Base-by-base conservation (phyloP, 2,113 vertebrate species). In the Cyrtonyx montezumae region DNA sequence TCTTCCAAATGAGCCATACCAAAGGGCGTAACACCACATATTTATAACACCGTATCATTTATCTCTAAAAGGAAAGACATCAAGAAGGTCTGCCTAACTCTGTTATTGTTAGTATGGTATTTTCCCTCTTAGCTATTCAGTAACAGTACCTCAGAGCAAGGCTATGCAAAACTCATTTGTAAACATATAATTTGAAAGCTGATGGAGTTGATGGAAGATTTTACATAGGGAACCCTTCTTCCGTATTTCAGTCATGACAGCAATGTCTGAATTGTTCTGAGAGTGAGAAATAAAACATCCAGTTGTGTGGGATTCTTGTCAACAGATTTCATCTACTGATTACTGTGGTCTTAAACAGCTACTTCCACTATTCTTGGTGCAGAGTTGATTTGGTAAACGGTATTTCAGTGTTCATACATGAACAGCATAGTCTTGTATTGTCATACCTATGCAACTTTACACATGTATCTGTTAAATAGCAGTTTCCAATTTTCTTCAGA, bases 121-220 rank as follows among this genome's bases (percentile, higher is more conserved):
- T 93, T 96, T 97, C 77, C 34, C 26, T 37, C 68, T 43, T 30
- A 88, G 36, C 49, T 88, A 36, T 43, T 77, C 63, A 66, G n/a
- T 37, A 87, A 70, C 23, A 49, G 32, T 63, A 77, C 42, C n/a
- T 76, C 42, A 75, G 63, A 86, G 11, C 20, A 79, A 78, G 23
- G 87, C 92, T 19, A 32, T 94, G 65, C 40, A 80, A 83, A 85
- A 87, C 32, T 46, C 75, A 67, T 79, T 61, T 62, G 23, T 69
- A 71, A 77, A 48, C 32, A 26, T 61, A 55, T 94, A 2, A 53
- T 93, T 89, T 89, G 75, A 94, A 92, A 95, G 30, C 48, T 56
- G 16, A 36, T 87, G 42, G 76, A 71, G 19, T 25, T 45, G 11
- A 32, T 37, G 22, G 19, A 70, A 75, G 30, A 49, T 34, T 84